A percentile compares a stretch with the other conserved stretches of the same genome.
Evolutionary conservation across 2,888 invertebrate species (phyloP).

Genomic region (Halictus quadricinctus): DNA sequence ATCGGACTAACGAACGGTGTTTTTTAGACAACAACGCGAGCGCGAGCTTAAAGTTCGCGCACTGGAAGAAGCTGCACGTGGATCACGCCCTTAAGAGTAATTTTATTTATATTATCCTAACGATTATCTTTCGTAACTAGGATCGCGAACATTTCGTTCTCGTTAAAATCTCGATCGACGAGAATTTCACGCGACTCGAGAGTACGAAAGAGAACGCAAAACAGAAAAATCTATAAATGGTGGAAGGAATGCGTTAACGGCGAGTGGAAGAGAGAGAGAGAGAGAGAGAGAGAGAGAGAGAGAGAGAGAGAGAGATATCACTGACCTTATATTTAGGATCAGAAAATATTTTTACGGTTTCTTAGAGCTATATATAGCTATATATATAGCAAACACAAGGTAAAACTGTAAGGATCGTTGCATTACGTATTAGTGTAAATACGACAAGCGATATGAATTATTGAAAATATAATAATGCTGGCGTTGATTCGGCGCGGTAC

Average conservation of each 20-base stretch:
- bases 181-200: neutral
- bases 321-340: constrained; percentile 57
- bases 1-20: constrained; percentile 74
- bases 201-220: neutral
- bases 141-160: constrained; percentile 56
- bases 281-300: neutral
- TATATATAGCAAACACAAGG: constrained; percentile 25
- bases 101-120: constrained; percentile 67
- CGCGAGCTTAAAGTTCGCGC: constrained; percentile 93
- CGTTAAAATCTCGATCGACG: constrained; percentile 21
- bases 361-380: constrained; percentile 48
- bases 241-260: neutral
- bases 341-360: constrained; percentile 72
- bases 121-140: constrained; percentile 69
- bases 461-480: constrained; percentile 49
- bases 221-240: neutral
- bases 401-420: constrained; percentile 53
- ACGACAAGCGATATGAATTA: constrained; percentile 42
- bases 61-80: constrained; percentile 92
- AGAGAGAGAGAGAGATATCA: neutral
- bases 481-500: constrained; percentile 48
- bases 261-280: neutral
- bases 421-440: constrained; percentile 68
- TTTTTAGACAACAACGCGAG: constrained; percentile 90
- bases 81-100: constrained; percentile 84